Base-by-base conservation (phyloP, 2,113 vertebrate species). In the Nothobranchius kuhntae region DNA sequence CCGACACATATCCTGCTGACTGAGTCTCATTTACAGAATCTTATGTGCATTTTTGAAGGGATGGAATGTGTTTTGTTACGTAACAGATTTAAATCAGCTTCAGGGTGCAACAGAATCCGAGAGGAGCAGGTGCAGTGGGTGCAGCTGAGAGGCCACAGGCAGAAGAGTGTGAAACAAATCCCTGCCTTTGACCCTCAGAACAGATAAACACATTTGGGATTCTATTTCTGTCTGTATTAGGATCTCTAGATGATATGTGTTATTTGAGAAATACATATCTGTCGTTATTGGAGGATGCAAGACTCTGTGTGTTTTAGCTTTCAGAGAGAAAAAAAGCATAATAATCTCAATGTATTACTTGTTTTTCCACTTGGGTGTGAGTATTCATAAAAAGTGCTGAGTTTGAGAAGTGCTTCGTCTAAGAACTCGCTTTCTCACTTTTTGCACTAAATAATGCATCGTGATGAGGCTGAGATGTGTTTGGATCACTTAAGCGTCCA, bases 191-290 rank as follows among this genome's bases (percentile, higher is more conserved):
- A 68, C 71, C 61, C 65, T 50, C 13, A 1, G n/a, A 48, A 67
- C 44, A 46, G 54, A 77, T 72, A 64, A 84, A 78, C 76, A 78
- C 68, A 64, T 71, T 59, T 40, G 0, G 12, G 64, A 13, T 67
- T 60, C 26, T 65, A 56, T 88, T 88, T 77, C 55, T 52, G 57
- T 50, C n/a, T 21, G 36, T 46, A 68, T 50, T 46, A 10, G 75
- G 54, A 17, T 26, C 35, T 50, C 17, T 1, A 78, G 56, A 45
- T 66, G 63, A 81, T 40, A 1, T 36, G 9, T 56, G 79, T 24
- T 62, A 81, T 64, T 9, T 26, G 73, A 80, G 86, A 82, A 10
- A 3, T 4, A 40, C 38, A 9, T 40, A 8, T 40, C 38, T 6
- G 7, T 40, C 38, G 7, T 40, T 9, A 8, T 40, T 9, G 38